Conservation (phyloP, 2,888 invertebrate genomes). For the Lydus trimaculatus region DNA sequence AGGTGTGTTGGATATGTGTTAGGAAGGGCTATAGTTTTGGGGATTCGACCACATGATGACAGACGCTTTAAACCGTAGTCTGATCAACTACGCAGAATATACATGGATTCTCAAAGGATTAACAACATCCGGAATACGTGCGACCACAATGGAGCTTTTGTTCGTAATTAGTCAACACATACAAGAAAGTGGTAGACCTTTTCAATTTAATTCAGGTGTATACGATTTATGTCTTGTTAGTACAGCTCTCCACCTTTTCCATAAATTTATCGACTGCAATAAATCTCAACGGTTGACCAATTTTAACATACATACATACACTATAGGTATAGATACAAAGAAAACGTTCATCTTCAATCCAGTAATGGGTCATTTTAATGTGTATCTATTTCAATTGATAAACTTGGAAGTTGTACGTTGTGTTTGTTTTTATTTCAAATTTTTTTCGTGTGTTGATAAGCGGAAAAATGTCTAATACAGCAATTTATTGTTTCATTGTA, state of each 20-base stretch:
- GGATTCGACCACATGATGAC: constrained; percentile 6
- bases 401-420: no score
- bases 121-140: constrained; percentile 21
- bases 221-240: constrained; percentile 4
- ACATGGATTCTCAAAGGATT: constrained; percentile 18
- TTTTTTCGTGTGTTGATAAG: no score
- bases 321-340: neutral
- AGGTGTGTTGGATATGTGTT: neutral
- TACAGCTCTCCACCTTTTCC: neutral
- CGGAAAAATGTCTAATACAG: no score
- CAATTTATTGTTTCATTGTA: no score
- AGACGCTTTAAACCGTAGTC: neutral
- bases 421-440: no score
- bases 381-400: no score
- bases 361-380: no score
- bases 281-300: neutral
- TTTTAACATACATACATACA: neutral
- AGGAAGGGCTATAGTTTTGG: neutral
- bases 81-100: constrained; percentile 9
- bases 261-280: neutral
- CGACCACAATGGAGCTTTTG: constrained; percentile 25
- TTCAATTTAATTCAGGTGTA: neutral
- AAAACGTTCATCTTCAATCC: no score
- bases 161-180: constrained; percentile 18
- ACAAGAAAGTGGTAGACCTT: neutral